Percentiles rank a stretch among this genome's conserved stretches.
These are phyloP conservation scores for Rhopalosiphum maidis DNA, from an alignment of 1,140 invertebrate species.

Conservation along the genomic window DNA sequence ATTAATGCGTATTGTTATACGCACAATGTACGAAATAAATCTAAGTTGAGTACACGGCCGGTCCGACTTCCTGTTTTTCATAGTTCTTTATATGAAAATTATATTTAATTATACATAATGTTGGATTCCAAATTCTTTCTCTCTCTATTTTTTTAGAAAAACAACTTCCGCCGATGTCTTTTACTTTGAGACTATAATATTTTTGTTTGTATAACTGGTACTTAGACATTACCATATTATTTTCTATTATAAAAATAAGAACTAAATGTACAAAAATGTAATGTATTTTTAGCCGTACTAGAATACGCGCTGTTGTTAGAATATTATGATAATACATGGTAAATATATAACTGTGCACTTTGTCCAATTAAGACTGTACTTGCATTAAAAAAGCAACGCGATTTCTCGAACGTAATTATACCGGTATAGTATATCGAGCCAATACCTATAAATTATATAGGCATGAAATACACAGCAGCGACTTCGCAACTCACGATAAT, in stretches of 20 bases:
- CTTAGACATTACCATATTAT: background rate
- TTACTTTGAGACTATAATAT: background rate
- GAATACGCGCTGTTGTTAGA: background rate
- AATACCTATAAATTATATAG: no score
- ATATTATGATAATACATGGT: background rate
- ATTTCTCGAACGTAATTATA: background rate
- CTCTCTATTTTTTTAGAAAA: background rate
- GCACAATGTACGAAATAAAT: background rate
- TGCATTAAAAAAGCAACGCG: background rate
- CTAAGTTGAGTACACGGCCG: background rate
- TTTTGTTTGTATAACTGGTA: background rate
- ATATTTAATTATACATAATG: conserved; percentile 34
- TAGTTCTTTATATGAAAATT: background rate
- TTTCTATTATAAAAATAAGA: conserved; percentile 4
- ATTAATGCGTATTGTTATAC: background rate
- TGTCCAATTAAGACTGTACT: background rate
- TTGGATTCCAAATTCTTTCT: conserved; percentile 17
- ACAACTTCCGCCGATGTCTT: conserved; percentile 20
- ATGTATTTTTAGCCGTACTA: background rate
- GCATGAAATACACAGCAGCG: no score
- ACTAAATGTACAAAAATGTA: background rate
- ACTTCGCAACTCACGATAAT: no score
- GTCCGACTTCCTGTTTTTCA: conserved; percentile 29
- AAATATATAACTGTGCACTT: background rate
- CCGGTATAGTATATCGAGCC: background rate